Percentiles rank a stretch among this genome's conserved stretches.
Conservation (phyloP, 2,888 invertebrate species). For the Campoplex nolae region DNA sequence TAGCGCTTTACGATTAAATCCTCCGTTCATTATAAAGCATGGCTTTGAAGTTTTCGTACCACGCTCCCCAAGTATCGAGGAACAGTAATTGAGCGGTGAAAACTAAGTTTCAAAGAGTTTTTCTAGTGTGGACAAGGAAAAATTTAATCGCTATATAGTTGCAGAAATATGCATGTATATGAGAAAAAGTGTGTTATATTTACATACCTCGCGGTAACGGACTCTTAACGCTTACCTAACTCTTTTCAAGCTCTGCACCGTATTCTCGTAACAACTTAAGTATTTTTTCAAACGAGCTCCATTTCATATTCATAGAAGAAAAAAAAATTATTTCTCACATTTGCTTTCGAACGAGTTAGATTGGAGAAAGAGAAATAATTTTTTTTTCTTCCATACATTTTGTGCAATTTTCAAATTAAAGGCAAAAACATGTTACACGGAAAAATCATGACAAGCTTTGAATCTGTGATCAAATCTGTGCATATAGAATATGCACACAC, state of each 20-base stretch:
- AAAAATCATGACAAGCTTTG: not conserved
- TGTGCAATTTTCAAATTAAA: not conserved
- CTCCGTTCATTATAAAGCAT: slow-evolving; percentile 22
- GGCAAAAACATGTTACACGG: not conserved
- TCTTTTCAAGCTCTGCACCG: not conserved
- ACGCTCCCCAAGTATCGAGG: not conserved
- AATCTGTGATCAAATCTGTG: too few relatives aligned
- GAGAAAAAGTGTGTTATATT: not conserved
- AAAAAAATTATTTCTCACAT: too few relatives aligned
- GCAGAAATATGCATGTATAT: not conserved
- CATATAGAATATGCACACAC: too few relatives aligned
- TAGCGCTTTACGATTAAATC: slow-evolving; percentile 34
- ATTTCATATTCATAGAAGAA: not conserved
- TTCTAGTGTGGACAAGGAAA: not conserved
- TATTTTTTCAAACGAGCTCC: not conserved
- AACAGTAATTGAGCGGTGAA: slow-evolving; percentile 17
- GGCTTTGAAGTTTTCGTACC: slow-evolving; percentile 25
- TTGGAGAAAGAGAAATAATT: not conserved
- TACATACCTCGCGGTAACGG: too few relatives aligned
- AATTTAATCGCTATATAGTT: not conserved
- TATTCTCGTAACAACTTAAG: not conserved
- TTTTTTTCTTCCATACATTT: not conserved
- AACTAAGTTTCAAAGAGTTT: not conserved
- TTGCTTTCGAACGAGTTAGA: too few relatives aligned
- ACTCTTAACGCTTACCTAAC: not conserved